Percentiles rank a stretch among this genome's conserved stretches.
These are phyloP conservation scores for Polyommatus icarus DNA, from an alignment of 2,888 invertebrate genomes.

Conservation along the genomic window DNA sequence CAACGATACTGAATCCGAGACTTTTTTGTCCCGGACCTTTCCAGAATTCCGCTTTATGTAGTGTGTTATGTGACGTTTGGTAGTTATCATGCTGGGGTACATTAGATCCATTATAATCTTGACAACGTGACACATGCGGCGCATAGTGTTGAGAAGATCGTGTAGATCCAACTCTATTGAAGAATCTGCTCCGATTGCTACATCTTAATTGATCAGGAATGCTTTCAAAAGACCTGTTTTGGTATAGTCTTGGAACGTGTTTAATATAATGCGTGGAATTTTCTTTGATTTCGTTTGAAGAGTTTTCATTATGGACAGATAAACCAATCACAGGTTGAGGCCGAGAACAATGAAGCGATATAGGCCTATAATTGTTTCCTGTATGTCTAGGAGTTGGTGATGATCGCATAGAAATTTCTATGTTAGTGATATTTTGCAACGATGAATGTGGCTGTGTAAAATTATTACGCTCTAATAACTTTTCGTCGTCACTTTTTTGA, in stretches of 20 bases:
- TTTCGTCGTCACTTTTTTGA: constrained; percentile 78
- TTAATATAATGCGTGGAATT: constrained; percentile 70
- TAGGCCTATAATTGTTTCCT: constrained; percentile 69
- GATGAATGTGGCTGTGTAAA: constrained; percentile 65
- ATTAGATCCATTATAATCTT: constrained; percentile 51
- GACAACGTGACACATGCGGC: constrained; percentile 60
- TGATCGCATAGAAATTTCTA: constrained; percentile 71
- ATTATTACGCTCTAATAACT: constrained; percentile 67
- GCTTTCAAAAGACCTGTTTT: constrained; percentile 74
- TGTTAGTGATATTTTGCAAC: constrained; percentile 74
- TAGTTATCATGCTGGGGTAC: constrained; percentile 51
- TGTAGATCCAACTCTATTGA: constrained; percentile 72
- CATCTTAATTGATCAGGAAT: constrained; percentile 72
- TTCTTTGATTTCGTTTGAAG: constrained; percentile 69
- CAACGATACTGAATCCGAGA: constrained; percentile 94
- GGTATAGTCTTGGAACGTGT: constrained; percentile 68
- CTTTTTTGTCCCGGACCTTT: constrained; percentile 93
- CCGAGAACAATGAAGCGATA: constrained; percentile 67
- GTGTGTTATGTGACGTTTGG: constrained; percentile 60
- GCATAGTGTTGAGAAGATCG: constrained; percentile 61
- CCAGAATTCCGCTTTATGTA: constrained; percentile 83
- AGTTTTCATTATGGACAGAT: constrained; percentile 56
- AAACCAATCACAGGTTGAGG: constrained; percentile 53
- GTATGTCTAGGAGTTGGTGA: constrained; percentile 57
- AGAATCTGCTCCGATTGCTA: constrained; percentile 69